Base-by-base conservation (phyloP, 2,888 invertebrate genomes). In the Junonia oenone region DNA sequence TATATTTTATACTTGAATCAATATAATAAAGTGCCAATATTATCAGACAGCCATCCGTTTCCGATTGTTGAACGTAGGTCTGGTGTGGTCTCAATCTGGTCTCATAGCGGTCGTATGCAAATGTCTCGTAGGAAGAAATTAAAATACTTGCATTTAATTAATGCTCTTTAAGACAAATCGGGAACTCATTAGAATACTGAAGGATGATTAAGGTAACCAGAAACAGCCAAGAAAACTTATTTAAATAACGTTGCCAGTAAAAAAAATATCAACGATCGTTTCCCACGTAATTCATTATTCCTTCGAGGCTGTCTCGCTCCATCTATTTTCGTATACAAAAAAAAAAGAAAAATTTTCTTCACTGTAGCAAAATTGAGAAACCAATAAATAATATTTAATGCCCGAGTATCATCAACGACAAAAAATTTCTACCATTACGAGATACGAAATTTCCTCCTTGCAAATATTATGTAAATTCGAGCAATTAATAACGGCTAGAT, bases 81-180 rank as follows among this genome's bases (percentile, higher is more conserved):
- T n/a, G 15, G 37, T 27, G 6, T 9, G 27, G 13, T 47, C 15
- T 35, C 6, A 33, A 9, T 33, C 33, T 43, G 35, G 33, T 29
- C 29, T 22, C 33, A 46, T 26, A 56, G 33, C 43, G 22, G 51
- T 56, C 19, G 17, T 50, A 60, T 60, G 60, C 57, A 57, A 60
- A 60, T 57, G 26, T 50, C 26, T 47, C 43, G 45, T 40, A 48
- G 54, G 22, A 56, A 53, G 47, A 51, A 60, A 57, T 60, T 60
- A 60, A 57, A 60, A 60, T 60, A 51, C 55, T 57, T 60, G 57
- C 57, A 57, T 60, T 51, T 60, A 57, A 57, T 57, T 60, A 57
- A 38, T 51, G 40, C 29, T 33, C 35, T 3, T 33, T 47, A 45
- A 38, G 27, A 54, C 60, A 15, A 46, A 60, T 57, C 54, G 48